Base-by-base conservation (phyloP, 2,888 invertebrate genomes). In the Lasiommata megera region DNA sequence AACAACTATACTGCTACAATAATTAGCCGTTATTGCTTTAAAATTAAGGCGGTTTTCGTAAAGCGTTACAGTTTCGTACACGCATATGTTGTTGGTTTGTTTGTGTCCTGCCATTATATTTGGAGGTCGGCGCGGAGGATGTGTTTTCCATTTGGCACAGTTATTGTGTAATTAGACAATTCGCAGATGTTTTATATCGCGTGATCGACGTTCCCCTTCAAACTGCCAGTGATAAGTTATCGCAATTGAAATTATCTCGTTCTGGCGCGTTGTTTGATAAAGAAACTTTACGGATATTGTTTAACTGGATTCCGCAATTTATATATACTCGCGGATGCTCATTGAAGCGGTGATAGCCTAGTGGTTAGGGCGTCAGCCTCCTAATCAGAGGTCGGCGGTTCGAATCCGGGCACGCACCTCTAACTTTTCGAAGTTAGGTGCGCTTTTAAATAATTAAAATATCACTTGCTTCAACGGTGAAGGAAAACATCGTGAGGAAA, bases 51-150 rank as follows among this genome's bases (percentile, higher is more conserved):
- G 9, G 6, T n/a, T 54, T 11, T 58, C 6, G 8, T 14, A 1
- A 0, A 9, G 18, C 8, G 23, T 1, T 16, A 23, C n/a, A 51
- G 23, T 50, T 51, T 23, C 2, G 31, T 7, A 31, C 11, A 5
- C 48, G 58, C 23, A 41, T 34, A 44, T 28, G 11, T 44, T 47
- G 46, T 44, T 53, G 62, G 69, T 59, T 69, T 61, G 67, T 62
- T 70, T 74, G 67, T 80, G 83, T 84, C 85, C 82, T 84, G 84
- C 76, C 72, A 83, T 85, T 84, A 85, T 61, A 56, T 80, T 80
- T 80, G 77, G 79, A 86, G 84, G 85, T 75, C 75, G 73, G 65
- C 78, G 82, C 74, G 72, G 65, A 80, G 84, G 84, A 84, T 79
- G 59, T 79, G 83, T 77, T 87, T 87, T 85, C 74, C 82, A 70